Percentiles rank a stretch among this genome's conserved stretches.
Conservation (phyloP, 2,797 vertebrate genomes). For the Aselliscus stoliczkanus region DNA sequence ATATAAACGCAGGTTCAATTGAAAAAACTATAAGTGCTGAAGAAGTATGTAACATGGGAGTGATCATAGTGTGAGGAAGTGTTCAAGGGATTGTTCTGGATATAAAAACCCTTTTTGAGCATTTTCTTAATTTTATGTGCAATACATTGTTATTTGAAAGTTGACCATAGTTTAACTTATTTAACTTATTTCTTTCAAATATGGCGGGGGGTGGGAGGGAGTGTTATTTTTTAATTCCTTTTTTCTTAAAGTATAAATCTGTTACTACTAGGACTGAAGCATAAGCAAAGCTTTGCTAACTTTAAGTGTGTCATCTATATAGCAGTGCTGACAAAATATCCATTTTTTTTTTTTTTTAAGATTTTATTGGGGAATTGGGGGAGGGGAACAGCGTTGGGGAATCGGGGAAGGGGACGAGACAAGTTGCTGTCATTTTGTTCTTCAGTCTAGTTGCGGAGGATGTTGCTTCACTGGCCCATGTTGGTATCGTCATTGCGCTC, state of each 20-base stretch:
- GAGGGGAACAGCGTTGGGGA: too few species aligned
- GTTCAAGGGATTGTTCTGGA: not conserved
- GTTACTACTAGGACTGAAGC: not conserved
- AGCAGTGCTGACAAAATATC: not conserved
- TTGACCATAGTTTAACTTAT: not conserved
- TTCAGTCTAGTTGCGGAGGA: too few species aligned
- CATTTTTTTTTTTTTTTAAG: too few species aligned
- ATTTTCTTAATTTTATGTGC: not conserved
- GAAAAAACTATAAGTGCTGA: not conserved
- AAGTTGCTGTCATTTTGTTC: too few species aligned
- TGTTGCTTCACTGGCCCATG: too few species aligned
- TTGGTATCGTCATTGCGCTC: too few species aligned
- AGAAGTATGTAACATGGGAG: not conserved
- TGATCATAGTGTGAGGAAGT: not conserved
- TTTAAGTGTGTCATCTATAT: not conserved
- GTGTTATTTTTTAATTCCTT: not conserved
- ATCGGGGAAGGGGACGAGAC: too few species aligned
- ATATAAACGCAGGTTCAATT: not conserved
- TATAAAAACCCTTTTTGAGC: not conserved
- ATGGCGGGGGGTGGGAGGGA: not conserved
- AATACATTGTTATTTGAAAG: not conserved
- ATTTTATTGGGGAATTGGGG: too few species aligned
- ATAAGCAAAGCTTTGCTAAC: not conserved
- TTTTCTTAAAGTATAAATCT: not conserved
- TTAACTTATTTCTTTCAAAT: slow-evolving; percentile 27